These are phyloP conservation scores for Hemistola chrysoprasaria DNA, from an alignment of 2,888 invertebrate species.

Conservation along the genomic window DNA sequence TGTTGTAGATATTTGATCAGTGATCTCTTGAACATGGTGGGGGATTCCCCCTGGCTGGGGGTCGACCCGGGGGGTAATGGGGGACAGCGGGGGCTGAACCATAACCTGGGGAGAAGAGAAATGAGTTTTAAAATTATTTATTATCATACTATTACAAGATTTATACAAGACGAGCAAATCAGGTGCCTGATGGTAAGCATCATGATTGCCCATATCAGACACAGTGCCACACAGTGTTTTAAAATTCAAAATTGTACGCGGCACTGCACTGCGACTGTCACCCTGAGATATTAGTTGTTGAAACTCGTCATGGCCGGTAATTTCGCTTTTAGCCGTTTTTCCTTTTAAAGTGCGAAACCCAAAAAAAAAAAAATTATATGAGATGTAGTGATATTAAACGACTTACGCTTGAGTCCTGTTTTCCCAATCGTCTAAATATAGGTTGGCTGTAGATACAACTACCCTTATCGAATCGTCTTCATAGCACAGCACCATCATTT, in stretches of 20 bases:
- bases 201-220: no score
- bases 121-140: no score
- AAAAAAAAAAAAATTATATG: no score
- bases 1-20: slow-evolving; percentile 88
- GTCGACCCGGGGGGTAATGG: slow-evolving; percentile 78
- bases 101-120: slow-evolving; percentile 80
- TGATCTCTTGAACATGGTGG: slow-evolving; percentile 91
- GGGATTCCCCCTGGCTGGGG: slow-evolving; percentile 87
- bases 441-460: slow-evolving; percentile 95
- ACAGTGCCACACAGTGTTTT: no score
- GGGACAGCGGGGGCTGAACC: slow-evolving; percentile 93
- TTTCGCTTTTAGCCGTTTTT: no score
- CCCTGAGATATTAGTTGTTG: no score
- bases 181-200: background rate
- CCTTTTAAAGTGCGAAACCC: no score
- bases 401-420: slow-evolving; percentile 94
- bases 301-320: no score
- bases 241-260: no score
- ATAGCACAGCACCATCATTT: slow-evolving; percentile 94
- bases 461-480: slow-evolving; percentile 91
- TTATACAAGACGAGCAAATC: no score
- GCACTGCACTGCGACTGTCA: no score
- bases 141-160: no score
- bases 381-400: background rate
- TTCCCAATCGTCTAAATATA: slow-evolving; percentile 96